phyloP scores from a whole-genome alignment of 2,888 invertebrate species.

The Caenorhabditis sp. region DNA sequence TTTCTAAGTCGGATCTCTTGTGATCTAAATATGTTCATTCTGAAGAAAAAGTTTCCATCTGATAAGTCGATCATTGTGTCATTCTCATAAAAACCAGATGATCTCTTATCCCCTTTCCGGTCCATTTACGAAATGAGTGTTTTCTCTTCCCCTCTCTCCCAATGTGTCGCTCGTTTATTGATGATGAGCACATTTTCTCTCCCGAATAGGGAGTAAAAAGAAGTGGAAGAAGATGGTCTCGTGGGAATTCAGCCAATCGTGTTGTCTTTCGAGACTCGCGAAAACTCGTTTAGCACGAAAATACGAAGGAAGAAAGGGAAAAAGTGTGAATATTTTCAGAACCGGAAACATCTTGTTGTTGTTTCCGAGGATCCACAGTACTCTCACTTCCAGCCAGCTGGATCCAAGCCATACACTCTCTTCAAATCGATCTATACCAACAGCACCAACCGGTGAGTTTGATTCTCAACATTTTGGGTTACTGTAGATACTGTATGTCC shows the following conservation, averaged over 20 bases:
- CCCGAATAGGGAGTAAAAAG: conserved; percentile 21
- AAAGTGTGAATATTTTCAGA: conserved; percentile 74
- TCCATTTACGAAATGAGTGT: conserved; percentile 47
- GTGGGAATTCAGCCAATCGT: conserved; percentile 53
- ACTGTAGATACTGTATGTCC: not conserved
- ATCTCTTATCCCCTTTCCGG: conserved; percentile 9
- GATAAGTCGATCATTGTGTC: too few relatives aligned
- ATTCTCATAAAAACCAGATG: conserved; percentile 3
- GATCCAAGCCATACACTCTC: conserved; percentile 82
- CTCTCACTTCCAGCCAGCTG: conserved; percentile 78
- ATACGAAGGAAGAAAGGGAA: not conserved
- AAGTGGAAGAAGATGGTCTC: conserved; percentile 41
- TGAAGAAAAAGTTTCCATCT: too few relatives aligned
- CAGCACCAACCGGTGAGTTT: conserved; percentile 78
- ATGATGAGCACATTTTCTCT: conserved; percentile 52
- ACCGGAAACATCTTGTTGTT: conserved; percentile 77
- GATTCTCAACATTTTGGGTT: not conserved
- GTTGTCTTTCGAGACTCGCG: conserved; percentile 37
- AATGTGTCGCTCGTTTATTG: conserved; percentile 48
- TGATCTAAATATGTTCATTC: too few relatives aligned
- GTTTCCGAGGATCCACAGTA: conserved; percentile 83
- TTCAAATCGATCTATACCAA: conserved; percentile 83
- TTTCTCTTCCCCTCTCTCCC: not conserved
- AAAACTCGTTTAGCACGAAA: conserved; percentile 57
- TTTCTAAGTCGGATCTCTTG: too few relatives aligned